Percentiles rank a stretch among this genome's conserved stretches.
These are phyloP conservation scores for Caradrina kadenii DNA, from an alignment of 2,888 invertebrate species.

Conservation along the genomic window DNA sequence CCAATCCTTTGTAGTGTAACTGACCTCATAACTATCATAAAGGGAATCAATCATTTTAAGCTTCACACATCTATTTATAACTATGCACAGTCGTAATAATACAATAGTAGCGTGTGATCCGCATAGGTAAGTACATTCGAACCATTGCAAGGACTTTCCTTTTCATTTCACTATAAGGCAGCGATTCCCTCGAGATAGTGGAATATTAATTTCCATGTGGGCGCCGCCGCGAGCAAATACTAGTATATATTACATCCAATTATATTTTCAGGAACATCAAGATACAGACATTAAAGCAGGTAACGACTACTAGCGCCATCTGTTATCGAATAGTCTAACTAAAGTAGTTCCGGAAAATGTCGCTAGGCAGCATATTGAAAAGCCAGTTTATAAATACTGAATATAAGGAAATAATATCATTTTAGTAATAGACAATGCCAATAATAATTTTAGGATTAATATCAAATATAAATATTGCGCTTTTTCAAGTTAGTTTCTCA, in stretches of 20 bases:
- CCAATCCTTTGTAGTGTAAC: not conserved
- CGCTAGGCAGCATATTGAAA: constrained; percentile 12
- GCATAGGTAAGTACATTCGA: constrained; percentile 7
- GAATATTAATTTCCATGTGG: constrained; percentile 23
- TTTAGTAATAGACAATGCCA: not conserved
- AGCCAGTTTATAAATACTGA: not conserved
- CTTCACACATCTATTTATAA: constrained; percentile 26
- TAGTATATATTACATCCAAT: constrained; percentile 24
- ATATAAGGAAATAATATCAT: not conserved
- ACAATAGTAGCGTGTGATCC: constrained; percentile 3
- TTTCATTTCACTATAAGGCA: constrained; percentile 28
- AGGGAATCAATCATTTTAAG: constrained; percentile 20
- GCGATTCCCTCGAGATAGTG: constrained; percentile 13
- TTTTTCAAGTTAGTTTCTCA: not conserved
- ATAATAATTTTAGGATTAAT: not conserved
- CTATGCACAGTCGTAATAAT: constrained; percentile 9
- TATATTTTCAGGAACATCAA: constrained; percentile 18
- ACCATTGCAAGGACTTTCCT: constrained; percentile 33
- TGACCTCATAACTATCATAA: constrained; percentile 6
- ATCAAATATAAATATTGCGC: not conserved
- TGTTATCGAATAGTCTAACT: constrained; percentile 55
- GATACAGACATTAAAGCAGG: constrained; percentile 1
- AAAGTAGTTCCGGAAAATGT: constrained; percentile 36
- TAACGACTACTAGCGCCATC: constrained; percentile 52
- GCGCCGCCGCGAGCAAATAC: constrained; percentile 18